Base-by-base conservation (phyloP, 2,113 vertebrate genomes). In the Cololabis saira region DNA sequence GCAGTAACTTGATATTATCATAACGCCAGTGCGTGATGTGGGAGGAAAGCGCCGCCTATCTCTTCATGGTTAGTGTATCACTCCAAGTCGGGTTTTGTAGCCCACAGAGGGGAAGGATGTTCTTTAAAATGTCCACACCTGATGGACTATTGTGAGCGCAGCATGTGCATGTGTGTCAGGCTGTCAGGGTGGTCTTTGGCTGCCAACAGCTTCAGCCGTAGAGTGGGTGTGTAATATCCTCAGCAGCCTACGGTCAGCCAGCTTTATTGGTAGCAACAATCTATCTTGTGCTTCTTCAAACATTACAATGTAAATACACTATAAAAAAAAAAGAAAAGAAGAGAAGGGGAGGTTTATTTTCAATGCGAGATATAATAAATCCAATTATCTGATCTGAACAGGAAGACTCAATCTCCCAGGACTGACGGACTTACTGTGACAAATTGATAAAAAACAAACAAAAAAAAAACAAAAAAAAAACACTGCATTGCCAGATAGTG, bases 121-220 rank as follows among this genome's bases (percentile, higher is more conserved):
- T 80, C 66, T 67, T 72, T 72, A 22, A 64, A 80, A 80, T 54
- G 83, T 83, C 21, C 67, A 81, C 87, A 91, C 81, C 80, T 81
- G 81, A 89, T 68, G 69, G 58, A 56, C 52, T 7, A 65, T 51
- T 59, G 59, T 41, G 58, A 62, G 41, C 51, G 21, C 19, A 49
- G 24, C 24, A 42, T 49, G 44, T 56, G 51, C 48, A 21, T 13
- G 56, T 56, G 69, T 18, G 60, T 54, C 43, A 30, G 37, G 66
- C 84, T 81, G 83, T 74, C 87, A 84, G 89, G 90, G 91, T 92
- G 91, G 90, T 92, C 92, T 74, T 58, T 67, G 59, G 74, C 71
- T 61, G 45, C 81, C 62, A 85, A 80, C 84, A 82, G 83, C 79
- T 67, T 84, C 76, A 77, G 74, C 75, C 75, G 82, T 30, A 15